Percentiles rank a stretch among this genome's conserved stretches.
Evolutionary conservation across 2,797 vertebrate genomes (phyloP).

Genomic region (Loriculus beryllinus): DNA sequence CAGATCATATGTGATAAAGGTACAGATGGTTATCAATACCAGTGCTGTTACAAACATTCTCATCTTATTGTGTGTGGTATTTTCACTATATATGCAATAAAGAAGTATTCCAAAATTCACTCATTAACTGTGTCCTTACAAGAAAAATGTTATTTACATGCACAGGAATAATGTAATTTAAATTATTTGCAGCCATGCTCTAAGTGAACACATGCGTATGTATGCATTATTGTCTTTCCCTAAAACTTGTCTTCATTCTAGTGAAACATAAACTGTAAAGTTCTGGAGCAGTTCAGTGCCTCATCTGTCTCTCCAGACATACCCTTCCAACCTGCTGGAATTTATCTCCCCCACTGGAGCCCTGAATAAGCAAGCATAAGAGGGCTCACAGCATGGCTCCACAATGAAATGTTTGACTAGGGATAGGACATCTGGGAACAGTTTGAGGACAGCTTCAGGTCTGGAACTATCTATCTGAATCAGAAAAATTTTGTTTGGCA

Average conservation of each 20-base stretch:
- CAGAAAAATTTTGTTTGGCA: conserved; percentile 35
- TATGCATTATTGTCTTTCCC: neutral
- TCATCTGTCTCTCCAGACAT: neutral
- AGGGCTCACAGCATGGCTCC: neutral
- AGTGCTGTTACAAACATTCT: neutral
- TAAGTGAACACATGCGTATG: neutral
- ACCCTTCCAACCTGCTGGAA: conserved; percentile 23
- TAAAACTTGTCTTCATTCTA: neutral
- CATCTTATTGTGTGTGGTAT: fast-evolving
- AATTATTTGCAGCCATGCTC: neutral
- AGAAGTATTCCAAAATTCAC: neutral
- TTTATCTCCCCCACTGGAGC: neutral
- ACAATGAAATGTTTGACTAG: neutral
- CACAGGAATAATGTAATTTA: neutral
- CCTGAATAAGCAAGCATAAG: neutral
- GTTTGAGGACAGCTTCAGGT: conserved; percentile 49
- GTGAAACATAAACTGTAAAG: neutral
- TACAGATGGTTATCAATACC: neutral
- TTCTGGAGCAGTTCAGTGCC: neutral
- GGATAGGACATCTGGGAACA: conserved; percentile 52
- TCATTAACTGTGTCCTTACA: neutral
- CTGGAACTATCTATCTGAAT: conserved; percentile 7
- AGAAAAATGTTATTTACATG: neutral
- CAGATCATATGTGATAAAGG: fast-evolving
- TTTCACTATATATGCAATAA: neutral